Base-by-base conservation (phyloP, 2,797 vertebrate genomes). In the Melanotaenia nigrans region DNA sequence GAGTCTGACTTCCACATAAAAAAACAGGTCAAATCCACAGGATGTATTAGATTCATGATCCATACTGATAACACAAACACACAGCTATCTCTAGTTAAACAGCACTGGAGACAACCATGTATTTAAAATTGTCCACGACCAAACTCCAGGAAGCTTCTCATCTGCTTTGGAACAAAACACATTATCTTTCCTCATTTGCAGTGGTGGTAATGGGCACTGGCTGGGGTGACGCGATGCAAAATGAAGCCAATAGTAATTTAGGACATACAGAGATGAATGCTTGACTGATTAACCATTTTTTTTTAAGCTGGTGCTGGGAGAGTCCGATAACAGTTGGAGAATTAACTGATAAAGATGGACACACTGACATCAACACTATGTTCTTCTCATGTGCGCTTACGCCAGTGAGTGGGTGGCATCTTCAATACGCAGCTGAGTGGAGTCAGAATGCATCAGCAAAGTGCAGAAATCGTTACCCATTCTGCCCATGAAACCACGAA, bases 231-330 rank as follows among this genome's bases (percentile, higher is more conserved):
- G 83, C 71, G 42, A 82, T 0, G 68, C 61, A 75, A 81, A 90
- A 85, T 86, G 81, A 84, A 82, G 84, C 84, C 11, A 63, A 72
- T 79, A 61, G 84, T 83, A 76, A 90, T 91, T 90, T 76, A 83
- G 79, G 73, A 73, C 81, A 51, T n/a, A 63, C 74, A 75, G 86
- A 79, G 80, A 89, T 80, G 81, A 87, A 87, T 78, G 83, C 77
- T 49, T 62, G 77, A 84, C 74, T 85, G 85, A 90, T 90, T 83
- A 85, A 81, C 78, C 24, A 0, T 53, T 58, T 79, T 80, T 79
- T 63, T 59, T 59, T 28, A 28, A 18, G 75, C 83, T 10, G 72
- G 67, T 65, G 85, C 82, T 81, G 83, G 54, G 68, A 56, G 64
- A 78, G 77, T 65, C 73, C 18, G 86, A 90, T 82, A 78, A 80